Conservation (phyloP, 1,140 invertebrate genomes). For the Lasioglossum baleicum region DNA sequence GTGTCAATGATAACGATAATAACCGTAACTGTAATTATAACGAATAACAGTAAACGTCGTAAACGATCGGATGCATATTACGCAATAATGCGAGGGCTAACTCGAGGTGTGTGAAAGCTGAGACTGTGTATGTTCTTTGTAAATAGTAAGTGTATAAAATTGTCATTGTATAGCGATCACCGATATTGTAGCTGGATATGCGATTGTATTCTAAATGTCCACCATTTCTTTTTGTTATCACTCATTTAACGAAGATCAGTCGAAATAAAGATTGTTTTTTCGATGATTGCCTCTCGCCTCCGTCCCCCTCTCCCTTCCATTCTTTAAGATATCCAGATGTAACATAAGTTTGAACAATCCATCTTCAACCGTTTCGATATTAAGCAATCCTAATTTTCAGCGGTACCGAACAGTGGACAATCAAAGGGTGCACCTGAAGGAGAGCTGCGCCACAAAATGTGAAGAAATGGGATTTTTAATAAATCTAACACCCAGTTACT, state of each 20-base stretch:
- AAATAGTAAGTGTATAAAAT: conserved; percentile 60
- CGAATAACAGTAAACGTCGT: conserved; percentile 32
- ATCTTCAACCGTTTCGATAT: too few relatives aligned
- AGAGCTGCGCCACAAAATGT: too few relatives aligned
- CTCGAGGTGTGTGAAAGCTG: neutral
- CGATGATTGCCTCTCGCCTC: neutral
- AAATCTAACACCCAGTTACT: too few relatives aligned
- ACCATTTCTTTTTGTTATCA: conserved; percentile 63
- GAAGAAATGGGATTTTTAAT: too few relatives aligned
- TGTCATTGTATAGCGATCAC: conserved; percentile 59
- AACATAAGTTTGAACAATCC: too few relatives aligned
- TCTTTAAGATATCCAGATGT: too few relatives aligned
- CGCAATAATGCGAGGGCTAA: conserved; percentile 42
- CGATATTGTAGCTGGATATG: conserved; percentile 47
- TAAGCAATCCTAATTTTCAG: too few relatives aligned
- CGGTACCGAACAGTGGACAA: too few relatives aligned
- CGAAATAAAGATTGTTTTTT: conserved; percentile 65
- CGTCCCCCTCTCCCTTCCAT: neutral
- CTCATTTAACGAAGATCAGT: conserved; percentile 56
- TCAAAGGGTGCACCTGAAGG: too few relatives aligned
- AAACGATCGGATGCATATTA: conserved; percentile 26
- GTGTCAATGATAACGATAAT: conserved; percentile 18
- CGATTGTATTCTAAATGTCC: conserved; percentile 65
- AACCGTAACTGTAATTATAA: conserved; percentile 18
- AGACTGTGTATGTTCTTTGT: conserved; percentile 52